Percentiles rank a stretch among this genome's conserved stretches.
Conservation (phyloP, 2,113 vertebrate genomes). For the Hepsetus odoe region DNA sequence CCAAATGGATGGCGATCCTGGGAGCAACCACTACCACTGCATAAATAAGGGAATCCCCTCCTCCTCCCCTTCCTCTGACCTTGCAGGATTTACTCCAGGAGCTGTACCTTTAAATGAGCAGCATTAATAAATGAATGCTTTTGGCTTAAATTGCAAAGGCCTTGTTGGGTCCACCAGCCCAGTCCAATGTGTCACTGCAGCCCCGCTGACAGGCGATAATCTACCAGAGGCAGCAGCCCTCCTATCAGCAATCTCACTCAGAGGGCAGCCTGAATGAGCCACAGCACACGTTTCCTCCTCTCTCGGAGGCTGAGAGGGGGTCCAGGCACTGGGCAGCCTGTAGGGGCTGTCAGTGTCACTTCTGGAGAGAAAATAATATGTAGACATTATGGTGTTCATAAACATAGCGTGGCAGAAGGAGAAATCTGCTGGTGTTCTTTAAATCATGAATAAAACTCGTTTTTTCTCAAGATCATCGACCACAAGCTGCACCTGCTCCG, state of each 20-base stretch:
- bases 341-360: too few relatives aligned
- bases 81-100: slow-evolving; percentile 52
- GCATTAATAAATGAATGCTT: background rate
- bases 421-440: background rate
- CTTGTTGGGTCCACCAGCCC: background rate
- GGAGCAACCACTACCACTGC: slow-evolving; percentile 44
- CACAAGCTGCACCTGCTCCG: slow-evolving; percentile 38
- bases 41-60: slow-evolving; percentile 52
- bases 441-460: too few relatives aligned
- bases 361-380: too few relatives aligned
- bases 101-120: background rate
- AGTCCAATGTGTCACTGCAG: background rate
- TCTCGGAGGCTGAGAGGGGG: too few relatives aligned
- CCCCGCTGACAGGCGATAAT: background rate
- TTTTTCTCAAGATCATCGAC: background rate
- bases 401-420: too few relatives aligned
- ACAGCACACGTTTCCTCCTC: too few relatives aligned
- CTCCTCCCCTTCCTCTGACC: slow-evolving; percentile 58
- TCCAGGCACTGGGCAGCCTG: too few relatives aligned
- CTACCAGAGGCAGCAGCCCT: background rate
- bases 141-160: background rate
- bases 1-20: slow-evolving; percentile 33
- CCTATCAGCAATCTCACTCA: too few relatives aligned
- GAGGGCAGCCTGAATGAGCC: too few relatives aligned
- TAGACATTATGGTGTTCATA: too few relatives aligned